Base-by-base conservation (phyloP, 2,797 vertebrate species). In the Holocentrus rufus region DNA sequence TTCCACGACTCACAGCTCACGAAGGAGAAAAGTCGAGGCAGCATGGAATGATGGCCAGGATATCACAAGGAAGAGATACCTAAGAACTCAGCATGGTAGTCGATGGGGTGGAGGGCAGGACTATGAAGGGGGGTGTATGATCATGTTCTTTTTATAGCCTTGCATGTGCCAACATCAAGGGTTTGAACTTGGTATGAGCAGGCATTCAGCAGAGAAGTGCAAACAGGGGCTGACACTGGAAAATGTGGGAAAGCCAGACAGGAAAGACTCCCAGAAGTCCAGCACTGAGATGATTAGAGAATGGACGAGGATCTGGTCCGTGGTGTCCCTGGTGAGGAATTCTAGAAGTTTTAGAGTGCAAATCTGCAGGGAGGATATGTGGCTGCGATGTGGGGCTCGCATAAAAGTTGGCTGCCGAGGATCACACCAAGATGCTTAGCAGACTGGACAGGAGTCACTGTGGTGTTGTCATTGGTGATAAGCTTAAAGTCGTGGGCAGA, bases 381-480 rank as follows among this genome's bases (percentile, higher is more conserved):
- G 34, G 60, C 57, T 66, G 63, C n/a, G 5, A 39, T 8, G 31
- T 69, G 34, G 63, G 54, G 62, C 53, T 52, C 58, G 6, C 66
- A 62, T 75, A 73, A 84, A 76, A 81, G 57, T 80, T 62, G 67
- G 23, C 69, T 82, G 67, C 69, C 69, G 80, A 63, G 64, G 76
- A 82, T 83, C 79, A 77, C 67, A 67, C 27, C 3, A 49, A 78
- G 72, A 86, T 64, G 60, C 69, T 85, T 56, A 71, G 73, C 52
- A 60, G 70, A 50, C 59, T 31, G 58, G 82, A 80, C 73, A 79
- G 66, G 59, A 84, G 76, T 81, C 79, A 53, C 71, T 67, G 54
- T 62, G 66, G 72, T 77, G 82, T 85, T 86, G 80, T 87, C 81
- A 79, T 58, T 15, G 11, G 80, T 55, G 77, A 84, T 85, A 50